Evolutionary conservation across 1,140 invertebrate species (phyloP), one percentile per base, ranked within the genome.

Genomic region (Zaprionus inermis): DNA sequence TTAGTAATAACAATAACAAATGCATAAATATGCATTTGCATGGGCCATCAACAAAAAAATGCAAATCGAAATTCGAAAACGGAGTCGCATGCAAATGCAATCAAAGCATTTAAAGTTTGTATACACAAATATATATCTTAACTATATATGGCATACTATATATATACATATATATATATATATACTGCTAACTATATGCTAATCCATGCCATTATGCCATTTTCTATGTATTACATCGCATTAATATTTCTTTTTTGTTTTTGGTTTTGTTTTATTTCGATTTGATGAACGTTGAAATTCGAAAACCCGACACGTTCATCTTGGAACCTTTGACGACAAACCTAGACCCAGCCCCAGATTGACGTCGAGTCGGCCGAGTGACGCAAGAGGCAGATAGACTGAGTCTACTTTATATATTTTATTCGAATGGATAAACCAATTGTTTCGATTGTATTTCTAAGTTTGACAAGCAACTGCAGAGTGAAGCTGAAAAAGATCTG

Each of bases 1-100:
- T 78, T 81, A 78, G 75, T 72, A 78, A 71, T 65, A 71, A 64
- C 41, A 56, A 71, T 81, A 44, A 59, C 22, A 63, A 28, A 16
- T 51, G 16, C 38, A 32, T 38, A 64, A 75, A 80, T 80, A 80
- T 73, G 64, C 56, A 68, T 73, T 49, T 69, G 44, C 56, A 58
- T 60, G 30, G 44, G 60, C 59, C 46, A 58, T 58, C 52, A 71
- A 57, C 30, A 14, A 54, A 54, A 54, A 54, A 55, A 64, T 52
- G 32, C 36, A 28, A 54, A 66, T 32, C 11, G 12, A 58, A 36
- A 46, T 18, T 64, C 30, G 12, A 38, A 52, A 41, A 38, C 38
- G 11, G 28, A 49, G 59, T 64, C 38, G 51, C 41, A 72, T 63
- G 61, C 56, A 72, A 75, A 78, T 77, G 64, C 56, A 60, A 55